Evolutionary conservation across 2,888 invertebrate genomes (phyloP).

Genomic region (Petrolisthes manimaculis): DNA sequence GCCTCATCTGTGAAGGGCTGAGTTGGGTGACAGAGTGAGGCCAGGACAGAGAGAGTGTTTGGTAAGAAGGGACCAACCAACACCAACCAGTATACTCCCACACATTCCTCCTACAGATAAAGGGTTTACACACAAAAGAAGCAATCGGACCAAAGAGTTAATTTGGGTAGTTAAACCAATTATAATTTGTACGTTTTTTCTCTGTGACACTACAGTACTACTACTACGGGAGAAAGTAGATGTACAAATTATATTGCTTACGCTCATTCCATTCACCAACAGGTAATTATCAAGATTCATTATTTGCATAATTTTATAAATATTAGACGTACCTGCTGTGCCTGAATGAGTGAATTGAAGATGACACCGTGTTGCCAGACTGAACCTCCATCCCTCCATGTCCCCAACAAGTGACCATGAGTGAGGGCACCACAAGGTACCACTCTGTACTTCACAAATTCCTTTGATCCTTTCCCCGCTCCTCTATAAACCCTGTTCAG

Average conservation of each 20-base stretch:
- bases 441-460: constrained; percentile 33
- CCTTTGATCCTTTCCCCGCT: neutral
- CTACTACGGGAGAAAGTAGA: too few relatives aligned
- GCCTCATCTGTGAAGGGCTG: constrained; percentile 46
- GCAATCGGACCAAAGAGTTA: neutral
- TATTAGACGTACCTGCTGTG: constrained; percentile 22
- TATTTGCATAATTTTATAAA: neutral
- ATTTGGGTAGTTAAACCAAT: too few relatives aligned
- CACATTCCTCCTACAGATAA: neutral
- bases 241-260: too few relatives aligned
- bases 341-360: constrained; percentile 28
- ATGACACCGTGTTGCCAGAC: constrained; percentile 46
- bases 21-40: constrained; percentile 15
- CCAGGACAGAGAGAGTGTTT: constrained; percentile 17
- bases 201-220: too few relatives aligned
- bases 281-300: too few relatives aligned
- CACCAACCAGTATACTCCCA: constrained; percentile 36
- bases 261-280: too few relatives aligned
- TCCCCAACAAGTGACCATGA: constrained; percentile 38
- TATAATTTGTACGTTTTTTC: too few relatives aligned
- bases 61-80: constrained; percentile 39
- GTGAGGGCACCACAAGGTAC: constrained; percentile 50
- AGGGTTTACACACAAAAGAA: neutral
- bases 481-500: constrained; percentile 29
- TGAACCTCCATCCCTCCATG: constrained; percentile 29